phyloP scores from a whole-genome alignment of 2,797 vertebrate species.

The Pseudochirops corinnae region DNA sequence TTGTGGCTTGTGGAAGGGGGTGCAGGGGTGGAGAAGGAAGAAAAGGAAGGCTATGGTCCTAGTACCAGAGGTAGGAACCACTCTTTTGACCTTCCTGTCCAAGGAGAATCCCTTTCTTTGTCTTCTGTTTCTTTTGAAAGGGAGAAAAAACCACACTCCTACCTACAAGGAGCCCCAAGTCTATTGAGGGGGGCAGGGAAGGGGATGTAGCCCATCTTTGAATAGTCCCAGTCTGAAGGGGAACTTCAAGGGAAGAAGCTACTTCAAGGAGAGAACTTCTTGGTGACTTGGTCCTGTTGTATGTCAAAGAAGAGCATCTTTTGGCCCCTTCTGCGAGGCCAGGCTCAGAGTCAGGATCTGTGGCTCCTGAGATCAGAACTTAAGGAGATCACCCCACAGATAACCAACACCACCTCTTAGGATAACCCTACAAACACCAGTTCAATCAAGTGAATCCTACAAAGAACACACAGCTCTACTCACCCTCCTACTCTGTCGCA shows the following conservation, averaged over 20 bases:
- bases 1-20: neutral
- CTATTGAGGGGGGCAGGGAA: neutral
- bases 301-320: neutral
- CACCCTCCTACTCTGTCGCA: neutral
- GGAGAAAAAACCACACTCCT: neutral
- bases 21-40: neutral
- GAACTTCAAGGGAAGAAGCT: neutral
- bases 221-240: neutral
- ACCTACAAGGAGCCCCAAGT: neutral
- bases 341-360: neutral
- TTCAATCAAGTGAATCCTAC: neutral
- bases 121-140: neutral
- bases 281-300: neutral
- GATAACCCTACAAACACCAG: neutral
- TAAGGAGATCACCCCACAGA: neutral
- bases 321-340: neutral
- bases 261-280: neutral
- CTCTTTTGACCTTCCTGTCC: neutral
- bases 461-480: neutral
- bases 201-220: neutral
- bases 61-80: neutral
- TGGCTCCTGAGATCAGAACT: neutral
- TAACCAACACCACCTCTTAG: neutral
- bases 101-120: neutral
- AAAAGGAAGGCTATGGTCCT: neutral